A percentile compares a stretch with the other conserved stretches of the same genome.
Evolutionary conservation across 92 coral and sea anemone species (phyloP).

Genomic region (Muricea muricata): DNA sequence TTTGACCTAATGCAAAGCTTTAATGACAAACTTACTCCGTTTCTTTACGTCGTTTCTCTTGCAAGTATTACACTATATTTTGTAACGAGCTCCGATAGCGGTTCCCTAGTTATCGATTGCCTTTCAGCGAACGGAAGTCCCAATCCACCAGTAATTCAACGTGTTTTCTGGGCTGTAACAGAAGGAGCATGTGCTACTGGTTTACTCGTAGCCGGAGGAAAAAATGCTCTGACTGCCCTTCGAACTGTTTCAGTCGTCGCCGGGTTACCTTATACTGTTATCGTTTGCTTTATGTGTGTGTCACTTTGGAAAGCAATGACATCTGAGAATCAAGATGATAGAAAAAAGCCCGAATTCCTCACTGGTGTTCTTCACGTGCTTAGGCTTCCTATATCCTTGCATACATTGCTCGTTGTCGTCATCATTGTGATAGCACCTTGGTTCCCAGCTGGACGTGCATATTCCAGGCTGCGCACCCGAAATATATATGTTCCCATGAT

Average conservation of each 20-base stretch:
- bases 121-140: conserved; percentile 85
- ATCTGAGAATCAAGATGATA: conserved; percentile 65
- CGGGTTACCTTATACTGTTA: conserved; percentile 73
- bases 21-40: conserved; percentile 59
- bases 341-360: conserved; percentile 57
- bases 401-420: conserved; percentile 3
- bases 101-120: conserved; percentile 84
- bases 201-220: conserved; percentile 76
- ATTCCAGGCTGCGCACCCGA: conserved; percentile 53
- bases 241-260: conserved; percentile 76
- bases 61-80: conserved; percentile 76
- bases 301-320: conserved; percentile 83
- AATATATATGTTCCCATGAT: conserved; percentile 57
- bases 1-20: conserved; percentile 78
- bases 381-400: conserved; percentile 38
- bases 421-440: conserved; percentile 63
- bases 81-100: conserved; percentile 93
- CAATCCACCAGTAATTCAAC: conserved; percentile 79
- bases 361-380: conserved; percentile 68
- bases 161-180: conserved; percentile 89
- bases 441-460: conserved; percentile 71
- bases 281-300: conserved; percentile 75
- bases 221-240: conserved; percentile 67
- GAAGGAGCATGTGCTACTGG: conserved; percentile 92
- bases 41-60: conserved; percentile 71